Evolutionary conservation across 2,113 vertebrate species (phyloP).

Genomic region (Elanoides forficatus): DNA sequence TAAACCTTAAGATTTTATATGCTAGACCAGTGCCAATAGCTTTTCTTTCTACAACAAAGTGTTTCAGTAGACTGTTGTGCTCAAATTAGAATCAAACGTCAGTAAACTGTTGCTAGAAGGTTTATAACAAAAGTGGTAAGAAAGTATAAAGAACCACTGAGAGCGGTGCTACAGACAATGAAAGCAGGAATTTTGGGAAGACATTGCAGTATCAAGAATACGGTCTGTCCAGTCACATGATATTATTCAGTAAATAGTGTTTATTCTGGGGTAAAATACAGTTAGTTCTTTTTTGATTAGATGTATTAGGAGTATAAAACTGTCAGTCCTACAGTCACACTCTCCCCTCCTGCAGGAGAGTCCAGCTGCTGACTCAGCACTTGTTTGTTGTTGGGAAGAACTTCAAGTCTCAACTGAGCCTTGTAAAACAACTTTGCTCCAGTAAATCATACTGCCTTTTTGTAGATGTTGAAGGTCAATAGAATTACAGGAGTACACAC

Average conservation of each 20-base stretch:
- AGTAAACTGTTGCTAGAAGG: background rate
- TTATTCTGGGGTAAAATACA: background rate
- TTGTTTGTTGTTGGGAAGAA: background rate
- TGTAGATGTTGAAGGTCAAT: constrained; percentile 1
- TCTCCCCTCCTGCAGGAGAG: background rate
- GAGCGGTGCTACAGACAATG: background rate
- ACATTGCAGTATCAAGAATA: background rate
- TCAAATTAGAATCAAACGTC: background rate
- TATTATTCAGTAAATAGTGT: background rate
- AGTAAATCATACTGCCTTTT: constrained; percentile 8
- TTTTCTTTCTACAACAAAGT: background rate
- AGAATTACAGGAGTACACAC: background rate
- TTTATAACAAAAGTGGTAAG: background rate
- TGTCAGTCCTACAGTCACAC: background rate
- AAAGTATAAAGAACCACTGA: background rate
- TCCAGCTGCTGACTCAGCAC: constrained; percentile 15
- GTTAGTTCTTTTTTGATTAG: background rate
- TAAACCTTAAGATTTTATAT: background rate
- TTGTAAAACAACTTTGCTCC: background rate
- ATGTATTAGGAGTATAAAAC: background rate
- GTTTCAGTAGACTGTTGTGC: background rate
- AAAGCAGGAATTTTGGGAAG: background rate
- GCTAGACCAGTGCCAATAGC: background rate
- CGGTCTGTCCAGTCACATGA: background rate
- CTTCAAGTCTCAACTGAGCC: background rate